Base-by-base conservation (phyloP, 2,797 vertebrate species). In the Pseudocheirus occidentalis region DNA sequence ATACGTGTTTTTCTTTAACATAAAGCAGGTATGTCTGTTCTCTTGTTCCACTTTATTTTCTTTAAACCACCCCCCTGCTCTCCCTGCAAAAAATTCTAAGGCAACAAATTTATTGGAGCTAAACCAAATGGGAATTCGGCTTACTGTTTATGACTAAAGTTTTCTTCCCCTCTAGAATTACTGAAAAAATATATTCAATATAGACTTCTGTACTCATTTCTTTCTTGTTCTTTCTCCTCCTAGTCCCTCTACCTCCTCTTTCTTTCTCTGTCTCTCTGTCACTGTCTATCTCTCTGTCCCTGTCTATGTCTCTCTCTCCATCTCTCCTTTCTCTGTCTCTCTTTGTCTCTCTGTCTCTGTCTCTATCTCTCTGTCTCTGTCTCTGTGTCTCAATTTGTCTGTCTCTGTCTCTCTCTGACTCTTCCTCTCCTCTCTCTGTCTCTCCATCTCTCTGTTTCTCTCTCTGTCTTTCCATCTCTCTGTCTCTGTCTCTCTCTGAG, bases 11-110 rank as follows among this genome's bases (percentile, higher is more conserved):
- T 98, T 95, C 97, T 97, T 97, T 55, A 97, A 96, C 97, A 98
- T 97, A 92, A 91, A 98, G 93, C 96, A 97, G 97, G 93, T 98
- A 90, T 12, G 97, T 96, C 96, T 95, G 95, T 90, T 98, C 97
- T 97, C 98, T 98, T 97, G 97, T 98, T 98, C 97, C 96, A 93
- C 92, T 98, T 98, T 97, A 97, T 98, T 98, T 98, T 98, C 97
- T 94, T 96, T 95, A 98, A 98, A 97, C 97, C 40, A 6, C 16
- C 66, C 4, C 4, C 6, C n/a, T 46, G 6, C 40, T 4, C 40
- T 28, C 73, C 73, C 73, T n/a, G 2, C 40, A 14, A 5, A 66
- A 66, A 87, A 87, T 28, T 87, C 73, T 50, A 87, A 87, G 73
- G 40, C 73, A 98, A 96, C 81, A 94, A 92, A 95, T 98, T 98